phyloP scores from a whole-genome alignment of 2,113 vertebrate genomes.

The Bufo gargarizans region DNA sequence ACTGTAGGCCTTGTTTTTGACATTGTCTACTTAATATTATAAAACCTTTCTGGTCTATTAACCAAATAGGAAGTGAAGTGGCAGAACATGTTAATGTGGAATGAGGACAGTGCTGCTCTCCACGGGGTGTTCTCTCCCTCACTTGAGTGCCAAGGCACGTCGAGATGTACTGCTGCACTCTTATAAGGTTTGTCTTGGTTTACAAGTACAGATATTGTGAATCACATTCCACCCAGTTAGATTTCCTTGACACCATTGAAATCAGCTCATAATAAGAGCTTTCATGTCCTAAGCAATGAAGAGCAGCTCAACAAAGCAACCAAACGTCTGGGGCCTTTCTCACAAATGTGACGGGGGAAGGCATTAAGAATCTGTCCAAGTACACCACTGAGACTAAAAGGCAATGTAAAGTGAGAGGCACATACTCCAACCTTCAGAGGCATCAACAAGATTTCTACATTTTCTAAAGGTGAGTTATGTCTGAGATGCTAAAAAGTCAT shows the following conservation, averaged over 20 bases:
- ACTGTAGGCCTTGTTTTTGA: neutral
- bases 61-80: too few relatives aligned
- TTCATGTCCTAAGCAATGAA: conserved; percentile 53
- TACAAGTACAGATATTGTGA: conserved; percentile 37
- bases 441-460: neutral
- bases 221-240: conserved; percentile 20
- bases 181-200: neutral
- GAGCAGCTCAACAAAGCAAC: conserved; percentile 48
- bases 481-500: too few relatives aligned
- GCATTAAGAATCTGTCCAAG: conserved; percentile 58
- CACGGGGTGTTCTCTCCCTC: neutral
- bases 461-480: conserved; percentile 22
- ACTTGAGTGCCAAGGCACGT: conserved; percentile 31
- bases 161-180: neutral
- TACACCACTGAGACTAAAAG: conserved; percentile 48
- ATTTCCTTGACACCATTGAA: conserved; percentile 52
- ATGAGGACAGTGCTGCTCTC: conserved; percentile 8
- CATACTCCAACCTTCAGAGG: conserved; percentile 17
- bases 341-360: conserved; percentile 40
- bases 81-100: neutral
- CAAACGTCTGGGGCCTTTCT: conserved; percentile 46
- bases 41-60: neutral
- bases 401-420: conserved; percentile 21
- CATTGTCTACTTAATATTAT: neutral
- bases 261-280: conserved; percentile 48